phyloP scores from a whole-genome alignment of 2,797 vertebrate species.

The Enteromius paludinosus region DNA sequence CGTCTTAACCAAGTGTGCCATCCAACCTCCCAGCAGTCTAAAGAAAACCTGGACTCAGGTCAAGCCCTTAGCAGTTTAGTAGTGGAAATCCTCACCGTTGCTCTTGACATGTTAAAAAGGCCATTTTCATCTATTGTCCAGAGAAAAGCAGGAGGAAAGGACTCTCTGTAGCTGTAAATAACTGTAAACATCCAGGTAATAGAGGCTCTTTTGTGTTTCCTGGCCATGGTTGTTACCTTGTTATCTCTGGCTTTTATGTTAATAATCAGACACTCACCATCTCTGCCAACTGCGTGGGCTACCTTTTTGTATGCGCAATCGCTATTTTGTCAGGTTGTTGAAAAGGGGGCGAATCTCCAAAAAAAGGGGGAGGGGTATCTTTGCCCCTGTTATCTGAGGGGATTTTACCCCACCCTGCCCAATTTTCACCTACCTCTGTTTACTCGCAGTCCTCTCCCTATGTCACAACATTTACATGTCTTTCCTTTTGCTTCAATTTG shows the following conservation, averaged over 20 bases:
- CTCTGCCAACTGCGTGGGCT: constrained; percentile 33
- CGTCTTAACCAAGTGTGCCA: constrained; percentile 34
- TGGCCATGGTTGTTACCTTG: constrained; percentile 58
- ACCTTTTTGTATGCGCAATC: constrained; percentile 45
- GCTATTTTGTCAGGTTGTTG: constrained; percentile 53
- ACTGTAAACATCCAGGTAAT: constrained; percentile 59
- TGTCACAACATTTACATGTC: constrained; percentile 79
- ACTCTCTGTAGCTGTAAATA: constrained; percentile 51
- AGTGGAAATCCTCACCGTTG: constrained; percentile 34
- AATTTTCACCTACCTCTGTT: constrained; percentile 79
- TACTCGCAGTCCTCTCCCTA: constrained; percentile 74
- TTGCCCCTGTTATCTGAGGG: constrained; percentile 67
- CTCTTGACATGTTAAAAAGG: constrained; percentile 56
- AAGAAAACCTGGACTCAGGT: constrained; percentile 28
- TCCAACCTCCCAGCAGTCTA: constrained; percentile 37
- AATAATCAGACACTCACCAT: constrained; percentile 61
- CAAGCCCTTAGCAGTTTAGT: constrained; percentile 14
- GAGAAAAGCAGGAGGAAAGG: constrained; percentile 54
- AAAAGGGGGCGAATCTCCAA: constrained; percentile 50
- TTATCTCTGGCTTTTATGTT: constrained; percentile 60
- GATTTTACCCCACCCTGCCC: constrained; percentile 71
- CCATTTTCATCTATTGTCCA: constrained; percentile 60
- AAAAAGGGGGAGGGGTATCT: constrained; percentile 45
- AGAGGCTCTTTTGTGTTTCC: constrained; percentile 55
- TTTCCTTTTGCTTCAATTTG: constrained; percentile 82